These are phyloP conservation scores for Hermetia illucens DNA, from an alignment of 1,140 invertebrate genomes.

Conservation along the genomic window DNA sequence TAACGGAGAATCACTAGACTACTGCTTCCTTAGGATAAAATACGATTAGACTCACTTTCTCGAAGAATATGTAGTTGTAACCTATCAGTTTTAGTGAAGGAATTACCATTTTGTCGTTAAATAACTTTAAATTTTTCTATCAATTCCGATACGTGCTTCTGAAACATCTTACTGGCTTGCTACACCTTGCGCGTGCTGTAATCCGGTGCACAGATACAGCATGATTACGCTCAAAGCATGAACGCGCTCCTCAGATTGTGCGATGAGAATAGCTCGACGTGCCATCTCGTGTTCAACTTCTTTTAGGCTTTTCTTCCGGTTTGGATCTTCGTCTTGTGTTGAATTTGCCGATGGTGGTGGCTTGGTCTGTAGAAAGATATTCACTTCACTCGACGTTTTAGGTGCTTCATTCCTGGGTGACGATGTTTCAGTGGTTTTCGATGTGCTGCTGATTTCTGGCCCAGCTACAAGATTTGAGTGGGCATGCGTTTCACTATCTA, in stretches of 20 bases:
- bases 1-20: too few relatives aligned
- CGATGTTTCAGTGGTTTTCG: background rate
- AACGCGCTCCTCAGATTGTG: conserved; percentile 54
- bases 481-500: conserved; percentile 22
- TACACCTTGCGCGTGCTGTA: conserved; percentile 39
- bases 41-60: too few relatives aligned
- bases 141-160: too few relatives aligned
- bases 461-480: conserved; percentile 4
- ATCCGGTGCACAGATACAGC: conserved; percentile 65
- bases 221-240: conserved; percentile 65
- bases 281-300: conserved; percentile 9
- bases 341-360: conserved; percentile 2
- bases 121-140: too few relatives aligned
- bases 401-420: background rate
- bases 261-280: conserved; percentile 36
- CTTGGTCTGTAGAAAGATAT: conserved; percentile 2
- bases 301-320: background rate
- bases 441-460: background rate
- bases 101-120: too few relatives aligned
- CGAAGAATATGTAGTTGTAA: too few relatives aligned
- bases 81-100: too few relatives aligned
- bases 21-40: too few relatives aligned
- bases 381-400: background rate
- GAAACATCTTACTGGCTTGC: conserved; percentile 15
- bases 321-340: too few relatives aligned